These are phyloP conservation scores for Halocynthia aurantium DNA, from an alignment of 23 tunicate species.

Conservation along the genomic window DNA sequence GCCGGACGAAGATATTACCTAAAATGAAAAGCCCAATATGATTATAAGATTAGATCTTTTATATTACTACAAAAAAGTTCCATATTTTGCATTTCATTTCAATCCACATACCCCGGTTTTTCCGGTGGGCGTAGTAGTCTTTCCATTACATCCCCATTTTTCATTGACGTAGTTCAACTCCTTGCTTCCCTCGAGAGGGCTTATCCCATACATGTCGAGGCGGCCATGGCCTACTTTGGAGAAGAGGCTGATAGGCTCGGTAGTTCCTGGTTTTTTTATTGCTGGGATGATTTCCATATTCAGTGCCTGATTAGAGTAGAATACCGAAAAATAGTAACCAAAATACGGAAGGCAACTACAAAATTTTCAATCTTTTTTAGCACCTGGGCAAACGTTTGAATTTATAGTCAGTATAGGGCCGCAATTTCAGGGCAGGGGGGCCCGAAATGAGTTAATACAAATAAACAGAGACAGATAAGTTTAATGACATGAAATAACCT, in stretches of 20 bases:
- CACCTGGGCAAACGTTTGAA: no score
- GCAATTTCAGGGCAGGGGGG: no score
- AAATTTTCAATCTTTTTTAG: no score
- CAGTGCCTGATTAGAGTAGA: slow-evolving; percentile 29
- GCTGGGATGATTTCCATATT: slow-evolving; percentile 32
- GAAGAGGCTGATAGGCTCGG: slow-evolving; percentile 51
- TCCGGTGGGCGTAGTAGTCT: slow-evolving; percentile 18
- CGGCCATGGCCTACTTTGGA: slow-evolving; percentile 47
- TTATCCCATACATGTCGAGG: slow-evolving; percentile 43
- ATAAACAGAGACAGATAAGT: no score
- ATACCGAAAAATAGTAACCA: not conserved
- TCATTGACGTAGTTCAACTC: slow-evolving; percentile 46
- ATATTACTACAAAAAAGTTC: not conserved
- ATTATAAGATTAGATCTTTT: not conserved
- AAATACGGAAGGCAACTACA: no score
- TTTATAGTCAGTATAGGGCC: no score
- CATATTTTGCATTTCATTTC: not conserved
- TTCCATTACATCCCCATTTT: slow-evolving; percentile 53
- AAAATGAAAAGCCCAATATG: slow-evolving; percentile 1
- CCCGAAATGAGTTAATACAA: no score
- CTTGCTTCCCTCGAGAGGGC: slow-evolving; percentile 42
- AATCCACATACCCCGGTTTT: slow-evolving; percentile 58
- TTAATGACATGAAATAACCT: no score
- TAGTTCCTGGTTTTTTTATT: slow-evolving; percentile 22
- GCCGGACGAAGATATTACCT: slow-evolving; percentile 27